phyloP scores from a whole-genome alignment of 1,140 invertebrate species.

The Drosophila ogumai region DNA sequence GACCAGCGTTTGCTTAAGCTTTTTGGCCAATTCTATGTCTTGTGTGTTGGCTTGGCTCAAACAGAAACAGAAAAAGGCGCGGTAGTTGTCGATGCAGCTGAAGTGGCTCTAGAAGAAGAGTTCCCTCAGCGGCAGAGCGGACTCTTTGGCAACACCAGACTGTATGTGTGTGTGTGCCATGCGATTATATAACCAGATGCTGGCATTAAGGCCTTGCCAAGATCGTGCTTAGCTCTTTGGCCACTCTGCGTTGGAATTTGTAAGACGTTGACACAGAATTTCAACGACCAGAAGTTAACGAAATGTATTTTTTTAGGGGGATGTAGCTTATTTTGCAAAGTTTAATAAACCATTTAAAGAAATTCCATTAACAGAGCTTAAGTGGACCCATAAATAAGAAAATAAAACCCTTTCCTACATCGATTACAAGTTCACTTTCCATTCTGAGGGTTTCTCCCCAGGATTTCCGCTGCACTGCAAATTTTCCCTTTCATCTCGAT shows the following conservation, averaged over 20 bases:
- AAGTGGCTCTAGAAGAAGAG: slow-evolving; percentile 62
- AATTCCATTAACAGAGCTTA: not conserved
- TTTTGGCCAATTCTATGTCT: slow-evolving; percentile 57
- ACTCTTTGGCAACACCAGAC: slow-evolving; percentile 61
- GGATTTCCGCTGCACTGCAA: slow-evolving; percentile 32
- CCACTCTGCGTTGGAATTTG: slow-evolving; percentile 33
- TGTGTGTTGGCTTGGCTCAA: slow-evolving; percentile 45
- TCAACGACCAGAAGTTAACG: slow-evolving; percentile 15
- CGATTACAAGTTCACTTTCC: slow-evolving; percentile 20
- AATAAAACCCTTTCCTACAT: slow-evolving; percentile 5
- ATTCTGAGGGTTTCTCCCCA: slow-evolving; percentile 43
- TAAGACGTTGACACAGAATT: slow-evolving; percentile 49
- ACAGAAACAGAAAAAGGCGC: slow-evolving; percentile 62
- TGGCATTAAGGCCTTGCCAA: slow-evolving; percentile 64
- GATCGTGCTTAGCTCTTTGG: slow-evolving; percentile 35
- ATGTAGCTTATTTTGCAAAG: not conserved
- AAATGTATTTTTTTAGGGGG: slow-evolving; percentile 2
- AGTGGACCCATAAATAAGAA: slow-evolving; percentile 9
- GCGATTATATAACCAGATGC: slow-evolving; percentile 69
- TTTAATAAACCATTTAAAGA: not conserved
- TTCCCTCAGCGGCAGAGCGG: slow-evolving; percentile 12
- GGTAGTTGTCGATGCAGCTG: slow-evolving; percentile 34
- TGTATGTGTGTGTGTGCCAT: slow-evolving; percentile 39
- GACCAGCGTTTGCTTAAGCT: slow-evolving; percentile 20
- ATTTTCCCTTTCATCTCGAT: slow-evolving; percentile 39